These are phyloP conservation scores for Heterodera schachtii DNA, from an alignment of 1,140 invertebrate species.

Conservation along the genomic window DNA sequence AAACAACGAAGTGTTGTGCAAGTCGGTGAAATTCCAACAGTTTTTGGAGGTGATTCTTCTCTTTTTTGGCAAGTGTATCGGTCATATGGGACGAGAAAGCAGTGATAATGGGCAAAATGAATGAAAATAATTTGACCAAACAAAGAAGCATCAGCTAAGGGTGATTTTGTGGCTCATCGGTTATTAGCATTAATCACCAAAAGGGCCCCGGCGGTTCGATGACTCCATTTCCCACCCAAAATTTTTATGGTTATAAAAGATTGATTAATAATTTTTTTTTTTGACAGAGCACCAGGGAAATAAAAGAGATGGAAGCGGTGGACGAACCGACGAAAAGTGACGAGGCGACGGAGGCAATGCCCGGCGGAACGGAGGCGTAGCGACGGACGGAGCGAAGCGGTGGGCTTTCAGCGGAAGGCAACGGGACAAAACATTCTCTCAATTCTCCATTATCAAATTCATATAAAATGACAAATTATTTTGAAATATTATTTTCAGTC, in stretches of 20 bases:
- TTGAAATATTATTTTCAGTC: too few relatives aligned
- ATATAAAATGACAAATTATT: too few relatives aligned
- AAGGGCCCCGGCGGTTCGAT: too few relatives aligned
- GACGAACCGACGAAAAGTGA: background rate
- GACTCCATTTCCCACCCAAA: too few relatives aligned
- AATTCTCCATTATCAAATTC: background rate
- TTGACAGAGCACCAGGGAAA: background rate
- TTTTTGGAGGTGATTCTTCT: slow-evolving; percentile 7
- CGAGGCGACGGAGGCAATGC: background rate
- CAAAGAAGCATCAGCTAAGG: too few relatives aligned
- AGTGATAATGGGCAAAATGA: too few relatives aligned
- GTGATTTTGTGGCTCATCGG: too few relatives aligned
- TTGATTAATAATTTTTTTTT: slow-evolving; percentile 31
- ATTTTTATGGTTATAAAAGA: background rate
- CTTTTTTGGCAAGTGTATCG: too few relatives aligned
- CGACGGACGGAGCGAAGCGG: background rate
- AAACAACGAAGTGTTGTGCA: slow-evolving; percentile 53
- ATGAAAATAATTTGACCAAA: too few relatives aligned
- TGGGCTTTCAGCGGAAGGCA: background rate
- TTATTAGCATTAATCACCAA: too few relatives aligned
- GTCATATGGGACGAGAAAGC: too few relatives aligned
- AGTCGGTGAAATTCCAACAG: background rate
- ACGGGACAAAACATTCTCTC: background rate
- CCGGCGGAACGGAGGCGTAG: background rate
- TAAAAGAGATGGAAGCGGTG: background rate